A percentile compares a stretch with the other conserved stretches of the same genome.
phyloP scores from a whole-genome alignment of 2,888 invertebrate species.

The Drosophila paracracens region DNA sequence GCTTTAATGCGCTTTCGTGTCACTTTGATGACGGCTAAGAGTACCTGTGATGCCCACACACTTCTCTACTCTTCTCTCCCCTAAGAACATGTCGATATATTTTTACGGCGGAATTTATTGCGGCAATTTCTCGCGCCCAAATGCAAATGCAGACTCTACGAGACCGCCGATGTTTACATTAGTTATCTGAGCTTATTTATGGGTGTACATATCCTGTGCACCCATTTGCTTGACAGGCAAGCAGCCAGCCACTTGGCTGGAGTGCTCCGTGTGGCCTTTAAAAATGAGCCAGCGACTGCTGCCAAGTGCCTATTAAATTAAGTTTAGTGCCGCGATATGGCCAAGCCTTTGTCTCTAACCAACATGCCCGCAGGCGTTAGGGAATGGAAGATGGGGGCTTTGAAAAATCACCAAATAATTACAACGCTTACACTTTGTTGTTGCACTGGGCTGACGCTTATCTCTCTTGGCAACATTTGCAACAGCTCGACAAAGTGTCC shows the following conservation, averaged over 20 bases:
- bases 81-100: constrained; percentile 66
- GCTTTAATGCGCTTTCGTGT: constrained; percentile 76
- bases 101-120: constrained; percentile 79
- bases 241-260: constrained; percentile 53
- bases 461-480: constrained; percentile 75
- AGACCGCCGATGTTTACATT: constrained; percentile 77
- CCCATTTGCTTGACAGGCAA: neutral
- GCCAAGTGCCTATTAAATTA: constrained; percentile 76
- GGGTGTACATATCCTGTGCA: constrained; percentile 34
- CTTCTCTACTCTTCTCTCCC: neutral
- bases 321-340: constrained; percentile 77
- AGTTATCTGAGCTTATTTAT: constrained; percentile 81
- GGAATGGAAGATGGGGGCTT: constrained; percentile 9
- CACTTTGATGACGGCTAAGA: constrained; percentile 50
- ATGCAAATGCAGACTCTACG: constrained; percentile 77
- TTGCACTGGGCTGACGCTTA: constrained; percentile 69
- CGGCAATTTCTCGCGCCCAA: constrained; percentile 79
- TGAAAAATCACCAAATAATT: constrained; percentile 80
- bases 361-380: constrained; percentile 8
- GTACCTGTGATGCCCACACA: constrained; percentile 15
- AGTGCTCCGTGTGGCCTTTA: constrained; percentile 62
- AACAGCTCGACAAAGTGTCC: constrained; percentile 55
- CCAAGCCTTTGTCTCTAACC: constrained; percentile 67
- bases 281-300: constrained; percentile 70
- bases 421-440: constrained; percentile 81